phyloP scores from a whole-genome alignment of 2,113 vertebrate species.

The Oxyura jamaicensis region DNA sequence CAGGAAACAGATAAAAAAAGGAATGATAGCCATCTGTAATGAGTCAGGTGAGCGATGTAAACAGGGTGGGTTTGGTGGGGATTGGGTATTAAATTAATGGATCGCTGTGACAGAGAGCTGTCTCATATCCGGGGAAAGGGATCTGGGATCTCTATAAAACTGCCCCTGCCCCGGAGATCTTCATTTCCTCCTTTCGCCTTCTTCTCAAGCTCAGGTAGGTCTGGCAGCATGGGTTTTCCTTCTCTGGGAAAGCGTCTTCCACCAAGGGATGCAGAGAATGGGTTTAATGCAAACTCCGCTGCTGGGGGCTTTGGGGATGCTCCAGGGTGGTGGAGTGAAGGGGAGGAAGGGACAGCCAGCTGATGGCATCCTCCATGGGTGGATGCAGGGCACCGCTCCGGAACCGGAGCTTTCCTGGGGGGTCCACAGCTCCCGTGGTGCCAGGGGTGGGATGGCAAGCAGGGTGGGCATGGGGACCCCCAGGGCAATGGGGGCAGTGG shows the following conservation, averaged over 20 bases:
- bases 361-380: accelerated
- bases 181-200: neutral
- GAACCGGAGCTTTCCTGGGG: neutral
- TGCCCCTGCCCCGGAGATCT: neutral
- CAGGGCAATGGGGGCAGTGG: accelerated
- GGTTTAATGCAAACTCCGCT: neutral
- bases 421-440: accelerated
- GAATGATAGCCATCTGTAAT: neutral
- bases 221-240: neutral
- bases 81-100: neutral
- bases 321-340: accelerated
- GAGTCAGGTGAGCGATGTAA: slow-evolving; percentile 12
- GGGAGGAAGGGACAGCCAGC: neutral
- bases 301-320: accelerated
- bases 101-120: neutral
- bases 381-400: accelerated
- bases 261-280: accelerated
- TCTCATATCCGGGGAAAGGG: neutral
- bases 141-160: neutral
- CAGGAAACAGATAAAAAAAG: slow-evolving; percentile 38
- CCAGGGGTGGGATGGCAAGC: accelerated
- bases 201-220: neutral
- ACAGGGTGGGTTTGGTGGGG: neutral
- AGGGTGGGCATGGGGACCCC: accelerated
- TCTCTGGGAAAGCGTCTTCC: accelerated